Percentiles rank a stretch among this genome's conserved stretches.
Conservation (phyloP, 2,888 invertebrate species). For the Rhagophthalmus giganteus region DNA sequence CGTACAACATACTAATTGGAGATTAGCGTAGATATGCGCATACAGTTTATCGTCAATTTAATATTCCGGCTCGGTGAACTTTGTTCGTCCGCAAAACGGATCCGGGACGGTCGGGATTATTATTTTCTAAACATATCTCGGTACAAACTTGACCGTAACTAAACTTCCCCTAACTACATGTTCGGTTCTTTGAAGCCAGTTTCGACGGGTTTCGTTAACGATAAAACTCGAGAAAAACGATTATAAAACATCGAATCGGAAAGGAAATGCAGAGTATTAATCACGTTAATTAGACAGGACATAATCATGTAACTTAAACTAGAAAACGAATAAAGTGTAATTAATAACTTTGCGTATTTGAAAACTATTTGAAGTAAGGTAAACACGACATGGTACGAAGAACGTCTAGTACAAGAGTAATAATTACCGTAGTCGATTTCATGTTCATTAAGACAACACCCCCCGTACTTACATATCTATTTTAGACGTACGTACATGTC, state of each 20-base stretch:
- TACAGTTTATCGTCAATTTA: constrained; percentile 17
- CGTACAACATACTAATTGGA: constrained; percentile 17
- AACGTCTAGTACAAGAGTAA: constrained; percentile 32
- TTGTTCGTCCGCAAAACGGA: constrained; percentile 9
- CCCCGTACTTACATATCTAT: constrained; percentile 10
- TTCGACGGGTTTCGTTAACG: too few species aligned
- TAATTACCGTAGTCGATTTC: constrained; percentile 34
- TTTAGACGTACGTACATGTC: constrained; percentile 4
- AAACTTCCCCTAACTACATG: not conserved
- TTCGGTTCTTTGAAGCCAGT: too few species aligned
- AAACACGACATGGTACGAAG: constrained; percentile 36
- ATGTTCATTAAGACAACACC: constrained; percentile 31
- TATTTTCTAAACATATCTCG: not conserved
- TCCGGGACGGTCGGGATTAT: too few species aligned
- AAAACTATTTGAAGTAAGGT: constrained; percentile 30
- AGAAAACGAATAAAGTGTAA: constrained; percentile 33
- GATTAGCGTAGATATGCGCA: constrained; percentile 19
- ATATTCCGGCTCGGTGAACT: constrained; percentile 14
- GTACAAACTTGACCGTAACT: not conserved
- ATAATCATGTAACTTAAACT: constrained; percentile 22
- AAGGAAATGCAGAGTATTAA: constrained; percentile 13
- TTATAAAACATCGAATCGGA: not conserved
- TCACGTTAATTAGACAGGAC: constrained; percentile 16
- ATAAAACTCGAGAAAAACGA: not conserved
- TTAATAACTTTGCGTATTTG: constrained; percentile 32